Percentiles rank a stretch among this genome's conserved stretches.
phyloP scores from a whole-genome alignment of 2,113 vertebrate species.

The Eolophus roseicapilla region DNA sequence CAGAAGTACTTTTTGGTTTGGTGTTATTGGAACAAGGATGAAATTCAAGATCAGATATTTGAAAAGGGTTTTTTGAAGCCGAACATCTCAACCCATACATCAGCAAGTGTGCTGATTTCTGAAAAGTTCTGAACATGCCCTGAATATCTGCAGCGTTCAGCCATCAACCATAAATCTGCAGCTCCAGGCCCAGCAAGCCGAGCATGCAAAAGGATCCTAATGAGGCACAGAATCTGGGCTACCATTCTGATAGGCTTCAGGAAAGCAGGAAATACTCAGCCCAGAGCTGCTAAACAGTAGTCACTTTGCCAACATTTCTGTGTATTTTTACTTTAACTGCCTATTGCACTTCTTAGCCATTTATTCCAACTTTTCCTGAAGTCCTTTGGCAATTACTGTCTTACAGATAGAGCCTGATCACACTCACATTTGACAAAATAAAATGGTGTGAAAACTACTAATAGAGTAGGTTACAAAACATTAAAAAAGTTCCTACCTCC shows the following conservation, averaged over 20 bases:
- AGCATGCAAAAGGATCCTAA: background rate
- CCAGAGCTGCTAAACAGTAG: background rate
- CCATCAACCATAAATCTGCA: background rate
- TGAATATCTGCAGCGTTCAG: background rate
- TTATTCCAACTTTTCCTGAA: background rate
- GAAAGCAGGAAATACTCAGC: background rate
- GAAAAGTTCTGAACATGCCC: background rate
- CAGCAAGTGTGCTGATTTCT: background rate
- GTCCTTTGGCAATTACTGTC: background rate
- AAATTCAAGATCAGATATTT: background rate
- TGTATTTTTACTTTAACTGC: conserved; percentile 26
- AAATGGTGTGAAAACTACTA: background rate
- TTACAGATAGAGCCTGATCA: background rate
- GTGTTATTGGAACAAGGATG: background rate
- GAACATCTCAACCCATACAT: background rate
- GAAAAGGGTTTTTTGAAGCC: background rate
- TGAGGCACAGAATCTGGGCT: background rate
- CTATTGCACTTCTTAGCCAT: background rate
- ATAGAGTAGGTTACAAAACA: background rate
- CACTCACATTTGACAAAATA: background rate
- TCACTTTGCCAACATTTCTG: background rate
- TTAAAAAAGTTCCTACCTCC: background rate
- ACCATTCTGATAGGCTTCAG: background rate
- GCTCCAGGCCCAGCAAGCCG: background rate
- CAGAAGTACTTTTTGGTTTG: background rate